These are phyloP conservation scores for Nilaparvata lugens DNA, from an alignment of 1,140 invertebrate species.

Conservation along the genomic window DNA sequence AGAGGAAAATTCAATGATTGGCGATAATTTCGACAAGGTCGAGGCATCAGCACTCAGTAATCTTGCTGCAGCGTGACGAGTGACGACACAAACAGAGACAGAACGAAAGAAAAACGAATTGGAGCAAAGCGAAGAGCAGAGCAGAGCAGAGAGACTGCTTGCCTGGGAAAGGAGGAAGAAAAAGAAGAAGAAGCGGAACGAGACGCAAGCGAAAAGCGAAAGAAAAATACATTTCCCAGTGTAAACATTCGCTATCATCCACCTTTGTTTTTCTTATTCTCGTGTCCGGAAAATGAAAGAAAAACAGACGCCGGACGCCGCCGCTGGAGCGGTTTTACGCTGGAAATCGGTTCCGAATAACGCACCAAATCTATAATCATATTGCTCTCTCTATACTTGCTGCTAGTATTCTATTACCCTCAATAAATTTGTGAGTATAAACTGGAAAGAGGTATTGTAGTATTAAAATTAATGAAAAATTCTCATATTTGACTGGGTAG, in stretches of 20 bases:
- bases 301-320: conserved; percentile 18
- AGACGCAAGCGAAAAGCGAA: conserved; percentile 13
- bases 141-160: neutral
- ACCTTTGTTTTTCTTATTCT: conserved; percentile 27
- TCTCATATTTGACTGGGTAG: too few relatives aligned
- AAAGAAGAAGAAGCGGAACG: conserved; percentile 11
- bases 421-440: too few relatives aligned
- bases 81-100: too few relatives aligned
- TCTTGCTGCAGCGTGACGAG: too few relatives aligned
- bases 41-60: too few relatives aligned
- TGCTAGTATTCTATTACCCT: too few relatives aligned
- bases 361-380: conserved; percentile 11
- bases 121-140: neutral
- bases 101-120: too few relatives aligned
- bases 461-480: too few relatives aligned
- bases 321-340: neutral
- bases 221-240: conserved; percentile 28
- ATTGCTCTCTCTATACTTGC: neutral
- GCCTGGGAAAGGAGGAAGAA: conserved; percentile 1
- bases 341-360: too few relatives aligned
- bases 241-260: conserved; percentile 25
- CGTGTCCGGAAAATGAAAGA: conserved; percentile 25
- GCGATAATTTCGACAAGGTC: too few relatives aligned
- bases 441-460: too few relatives aligned
- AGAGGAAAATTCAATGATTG: too few relatives aligned